Evolutionary conservation across 2,888 invertebrate genomes (phyloP), one percentile per base, ranked within the genome.

Genomic region (Apamea crenata): DNA sequence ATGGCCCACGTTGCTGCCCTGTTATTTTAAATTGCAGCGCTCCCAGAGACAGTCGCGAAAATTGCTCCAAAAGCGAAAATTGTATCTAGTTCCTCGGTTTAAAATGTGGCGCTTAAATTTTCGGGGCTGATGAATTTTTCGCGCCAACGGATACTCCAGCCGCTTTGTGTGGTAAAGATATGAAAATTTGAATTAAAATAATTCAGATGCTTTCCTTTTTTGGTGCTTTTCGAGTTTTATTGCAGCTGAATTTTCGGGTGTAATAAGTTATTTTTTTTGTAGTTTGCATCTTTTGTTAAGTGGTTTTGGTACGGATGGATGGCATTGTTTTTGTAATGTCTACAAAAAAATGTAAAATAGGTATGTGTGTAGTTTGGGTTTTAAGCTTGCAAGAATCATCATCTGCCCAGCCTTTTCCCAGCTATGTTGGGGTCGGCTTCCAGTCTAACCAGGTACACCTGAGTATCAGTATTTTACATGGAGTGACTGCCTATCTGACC

Each of bases 1-100:
- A 91, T 91, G 86, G 88, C 77, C 76, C 72, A 75, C 77, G 50
- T 73, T 73, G n/a, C 85, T 84, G 86, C 83, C 87, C 90, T 90
- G 91, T 90, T 90, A 91, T 91, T 91, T 89, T 89, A 89, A 89
- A 90, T 91, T 89, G 88, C 81, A 77, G 75, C 70, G 75, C 77
- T 83, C 65, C 70, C 74, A 79, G 85, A 80, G 82, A 85, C 84
- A 77, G 73, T 69, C 72, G 71, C 82, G 85, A 87, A 89, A 90
- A 91, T 90, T 89, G 87, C 84, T 83, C 81, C 80, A 80, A 87
- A 88, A 86, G 84, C 83, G 75, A 81, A 89, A 85, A 87, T 86
- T 82, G 36, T 78, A 53, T 87, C 66, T 77, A 86, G 78, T 87
- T 84, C 65, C 82, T 76, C 86, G 85, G 87, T 87, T 88, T 70